Evolutionary conservation across 2,113 vertebrate species (phyloP).

Genomic region (Rhombomys opimus): DNA sequence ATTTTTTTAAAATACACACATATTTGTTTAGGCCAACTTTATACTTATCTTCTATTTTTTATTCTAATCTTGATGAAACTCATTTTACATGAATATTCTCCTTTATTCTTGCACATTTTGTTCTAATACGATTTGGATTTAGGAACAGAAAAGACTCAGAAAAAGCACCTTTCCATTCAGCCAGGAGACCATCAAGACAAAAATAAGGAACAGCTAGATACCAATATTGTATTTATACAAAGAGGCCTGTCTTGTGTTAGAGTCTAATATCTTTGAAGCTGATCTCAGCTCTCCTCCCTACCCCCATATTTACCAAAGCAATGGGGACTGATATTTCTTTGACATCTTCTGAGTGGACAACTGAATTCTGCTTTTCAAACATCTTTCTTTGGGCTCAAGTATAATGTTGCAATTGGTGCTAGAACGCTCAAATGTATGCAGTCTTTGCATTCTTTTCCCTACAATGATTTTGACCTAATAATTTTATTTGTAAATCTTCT

Average conservation of each 20-base stretch:
- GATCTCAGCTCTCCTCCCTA: background rate
- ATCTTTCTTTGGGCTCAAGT: background rate
- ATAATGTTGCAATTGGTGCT: background rate
- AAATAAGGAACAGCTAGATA: background rate
- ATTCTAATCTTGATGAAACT: background rate
- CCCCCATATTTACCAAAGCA: background rate
- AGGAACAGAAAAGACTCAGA: slow-evolving; percentile 2
- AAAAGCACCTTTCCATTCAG: background rate
- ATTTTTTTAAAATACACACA: too few species aligned
- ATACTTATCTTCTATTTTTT: background rate
- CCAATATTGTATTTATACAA: background rate
- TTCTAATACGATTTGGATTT: slow-evolving; percentile 1
- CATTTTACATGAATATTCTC: slow-evolving; percentile 4
- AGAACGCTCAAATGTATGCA: background rate
- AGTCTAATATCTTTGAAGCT: slow-evolving; percentile 11
- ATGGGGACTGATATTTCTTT: slow-evolving; percentile 13
- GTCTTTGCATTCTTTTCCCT: background rate
- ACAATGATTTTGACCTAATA: background rate
- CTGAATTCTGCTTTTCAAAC: background rate
- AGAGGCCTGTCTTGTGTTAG: background rate
- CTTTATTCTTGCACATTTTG: background rate
- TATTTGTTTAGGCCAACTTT: background rate
- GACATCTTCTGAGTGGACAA: background rate
- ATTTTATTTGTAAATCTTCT: background rate
- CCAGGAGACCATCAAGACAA: background rate